Base-by-base conservation (phyloP, 2,113 vertebrate genomes). In the Xiphias gladius region DNA sequence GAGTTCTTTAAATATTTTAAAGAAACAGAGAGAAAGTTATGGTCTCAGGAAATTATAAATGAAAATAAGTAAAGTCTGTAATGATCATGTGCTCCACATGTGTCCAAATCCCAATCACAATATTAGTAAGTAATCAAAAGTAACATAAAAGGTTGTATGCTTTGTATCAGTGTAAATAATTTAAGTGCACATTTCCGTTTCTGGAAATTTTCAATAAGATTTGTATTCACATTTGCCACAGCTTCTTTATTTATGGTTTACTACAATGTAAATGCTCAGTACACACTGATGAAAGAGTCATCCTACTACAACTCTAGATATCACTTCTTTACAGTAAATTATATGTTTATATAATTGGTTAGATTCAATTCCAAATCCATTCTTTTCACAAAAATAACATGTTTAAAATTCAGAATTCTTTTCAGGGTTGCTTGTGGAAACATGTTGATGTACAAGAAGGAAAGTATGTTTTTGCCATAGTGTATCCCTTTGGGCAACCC, bases 401-500 rank as follows among this genome's bases (percentile, higher is more conserved):
- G 13, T 35, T 61, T n/a, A 11, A 54, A 50, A 16, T 35, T 30
- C 26, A 13, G 8, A 46, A 46, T 43, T 28, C 4, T 55, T 30
- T 24, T 55, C 54, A 24, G 22, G n/a, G 5, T 14, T 70, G 37
- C n/a, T 62, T 8, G 20, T n/a, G 17, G 30, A 20, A 41, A 61
- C 22, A n/a, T 5, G 11, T 32, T 35, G 13, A 46, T 24, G 16
- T 35, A 43, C 26, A 28, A 32, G 55, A 17, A 63, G 35, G 22
- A 16, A 3, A 68, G 22, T 1, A 37, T 76, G 24, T 67, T 76
- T 76, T 81, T 62, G 9, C 5, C 9, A 17, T 16, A 14, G 16
- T 80, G 32, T 57, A 48, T 46, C 11, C 46, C 41, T 79, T 55
- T 66, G 64, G 41, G 19, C 48, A n/a, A 16, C 4, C 17, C 61